Evolutionary conservation across 2,797 vertebrate genomes (phyloP), one percentile per base, ranked within the genome.

Genomic region (Premnoplex brunnescens): DNA sequence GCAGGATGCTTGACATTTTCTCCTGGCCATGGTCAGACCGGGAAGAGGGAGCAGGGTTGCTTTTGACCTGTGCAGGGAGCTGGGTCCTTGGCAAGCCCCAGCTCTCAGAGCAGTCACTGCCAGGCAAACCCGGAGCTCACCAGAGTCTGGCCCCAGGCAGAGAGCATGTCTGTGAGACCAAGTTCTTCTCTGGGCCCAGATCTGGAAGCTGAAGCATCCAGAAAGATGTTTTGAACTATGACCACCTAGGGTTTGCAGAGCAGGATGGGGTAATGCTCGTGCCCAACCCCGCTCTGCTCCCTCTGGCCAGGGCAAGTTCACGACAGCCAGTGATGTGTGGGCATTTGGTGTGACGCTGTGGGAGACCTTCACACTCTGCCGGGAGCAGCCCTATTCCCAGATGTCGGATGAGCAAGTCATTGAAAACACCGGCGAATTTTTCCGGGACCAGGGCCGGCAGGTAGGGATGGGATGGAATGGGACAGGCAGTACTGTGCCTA

Each of bases 391-490:
- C 2, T 99, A 99, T 96, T 99, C 98, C 28, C 99, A 99, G 97
- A 98, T 99, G 85, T 99, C 99, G 0, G 99, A 99, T 0, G 99
- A 99, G 95, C 99, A 99, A 97, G 99, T 99, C 96, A 99, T 99
- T 21, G 99, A 99, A 94, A 99, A 99, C 97, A 99, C 99, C 1
- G 99, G 99, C 48, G 99, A 99, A 97, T 99, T 99, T 97, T 99
- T 99, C 98, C 98, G 99, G 96, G 99, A 99, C 97, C 99, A 99
- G 96, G 99, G 99, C 96, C 98, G 98, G 95, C 99, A 99, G 99
- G 99, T 99, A 91, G 82, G 95, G 9, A 46, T 0, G 3, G 59
- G 23, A 27, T 1, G 18, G 44, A n/a, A n/a, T 0, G 1, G 55
- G 37, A 56, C 8, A 28, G 55, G 11, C 21, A 41, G n/a, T 1